Evolutionary conservation across 1,140 invertebrate genomes (phyloP), one percentile per base, ranked within the genome.

Genomic region (Leptinotarsa defecta): DNA sequence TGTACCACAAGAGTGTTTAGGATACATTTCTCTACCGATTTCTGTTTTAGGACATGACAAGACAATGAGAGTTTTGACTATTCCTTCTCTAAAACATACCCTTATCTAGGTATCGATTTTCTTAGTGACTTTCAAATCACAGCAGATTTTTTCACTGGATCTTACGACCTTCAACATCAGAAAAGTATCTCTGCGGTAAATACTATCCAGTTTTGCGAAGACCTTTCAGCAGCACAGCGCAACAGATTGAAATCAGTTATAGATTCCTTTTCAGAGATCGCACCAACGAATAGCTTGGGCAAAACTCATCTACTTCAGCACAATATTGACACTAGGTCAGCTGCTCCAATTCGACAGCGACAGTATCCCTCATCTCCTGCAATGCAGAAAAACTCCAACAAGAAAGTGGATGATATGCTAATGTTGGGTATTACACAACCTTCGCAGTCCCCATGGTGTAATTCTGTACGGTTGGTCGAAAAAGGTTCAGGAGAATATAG

Each of bases 401-500:
- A 27, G 27, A 5, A 27, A 0, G 27, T 27, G 5, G 27, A 27
- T 27, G 5, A 27, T 1, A 27, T 70, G 27, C 20, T 70, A 1
- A 17, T 0, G 4, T 19, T 70, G 13, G 49, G 49, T 17, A 48
- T 70, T 2, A 48, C 52, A n/a, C 27, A 48, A 8, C 27, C 27
- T 11, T 70, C 43, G 2, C 11, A 70, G 15, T 48, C 15, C 1
- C 13, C 34, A 3, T 70, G 68, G 43, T 15, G 43, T 70, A 0
- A n/a, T 48, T 48, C 68, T n/a, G 19, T 52, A 11, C 24, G 68
- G 68, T 5, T 52, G 2, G 34, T 70, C 22, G 13, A 34, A 70
- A 70, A 83, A 69, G 22, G 22, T 11, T 49, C 1, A 68, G 80
- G 52, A 74, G 76, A 71, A 6, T 81, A 76, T 4, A 61, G 81